Conservation (phyloP, 1,140 invertebrate species). For the Magallana angulata region DNA sequence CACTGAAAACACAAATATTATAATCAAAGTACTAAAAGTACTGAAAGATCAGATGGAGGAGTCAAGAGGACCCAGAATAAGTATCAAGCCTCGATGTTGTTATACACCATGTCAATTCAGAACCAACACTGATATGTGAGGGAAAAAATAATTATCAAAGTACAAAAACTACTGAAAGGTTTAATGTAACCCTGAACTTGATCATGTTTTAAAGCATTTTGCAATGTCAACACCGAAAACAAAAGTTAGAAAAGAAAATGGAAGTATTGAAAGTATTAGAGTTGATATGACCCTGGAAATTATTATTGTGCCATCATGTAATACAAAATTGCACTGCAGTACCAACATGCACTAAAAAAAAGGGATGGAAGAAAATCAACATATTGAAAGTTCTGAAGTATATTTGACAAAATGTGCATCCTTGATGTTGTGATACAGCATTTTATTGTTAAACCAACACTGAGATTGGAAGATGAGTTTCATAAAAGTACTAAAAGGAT, state of each 20-base stretch:
- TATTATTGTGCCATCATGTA: too few species aligned
- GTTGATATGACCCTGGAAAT: too few species aligned
- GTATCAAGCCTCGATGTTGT: slow-evolving; percentile 79
- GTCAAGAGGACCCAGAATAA: slow-evolving; percentile 60
- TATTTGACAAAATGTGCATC: neutral
- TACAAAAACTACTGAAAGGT: neutral
- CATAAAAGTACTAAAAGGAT: neutral
- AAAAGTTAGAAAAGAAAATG: too few species aligned
- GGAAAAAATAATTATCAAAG: neutral
- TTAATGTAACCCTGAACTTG: too few species aligned
- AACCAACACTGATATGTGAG: slow-evolving; percentile 75
- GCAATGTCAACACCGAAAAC: too few species aligned
- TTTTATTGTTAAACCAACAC: slow-evolving; percentile 79
- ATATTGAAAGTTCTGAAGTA: too few species aligned
- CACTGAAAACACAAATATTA: slow-evolving; percentile 69
- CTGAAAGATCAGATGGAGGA: slow-evolving; percentile 56
- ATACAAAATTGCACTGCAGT: too few species aligned
- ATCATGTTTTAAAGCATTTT: too few species aligned
- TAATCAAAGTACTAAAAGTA: slow-evolving; percentile 29
- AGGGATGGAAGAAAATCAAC: too few species aligned
- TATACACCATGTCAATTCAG: slow-evolving; percentile 78
- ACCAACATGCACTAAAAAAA: too few species aligned
- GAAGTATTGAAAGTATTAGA: too few species aligned
- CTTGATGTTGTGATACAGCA: slow-evolving; percentile 79
- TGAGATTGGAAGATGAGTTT: slow-evolving; percentile 54